Evolutionary conservation across 2,888 invertebrate genomes (phyloP), one percentile per base, ranked within the genome.

Genomic region (Athrips mouffetella): DNA sequence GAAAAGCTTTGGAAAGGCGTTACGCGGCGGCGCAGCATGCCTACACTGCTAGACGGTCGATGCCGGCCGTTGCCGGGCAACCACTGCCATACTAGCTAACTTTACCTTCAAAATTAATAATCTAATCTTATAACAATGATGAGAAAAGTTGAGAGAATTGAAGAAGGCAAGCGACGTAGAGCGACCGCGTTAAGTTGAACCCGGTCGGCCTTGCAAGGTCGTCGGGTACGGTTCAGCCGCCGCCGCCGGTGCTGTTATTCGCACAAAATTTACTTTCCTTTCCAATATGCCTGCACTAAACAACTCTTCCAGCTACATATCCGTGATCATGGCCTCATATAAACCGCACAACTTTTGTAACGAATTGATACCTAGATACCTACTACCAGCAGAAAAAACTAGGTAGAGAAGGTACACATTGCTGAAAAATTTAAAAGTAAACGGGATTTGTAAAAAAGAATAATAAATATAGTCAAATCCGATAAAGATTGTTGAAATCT

Each of bases 51-150:
- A 45, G 48, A 47, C 65, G 67, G 65, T 69, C 69, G 67, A 72
- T 71, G 65, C 49, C 54, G 52, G 45, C 51, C 31, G 83, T 82
- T 80, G 78, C 82, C 54, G 56, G 59, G 79, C 74, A 80, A 81
- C 82, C 59, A 55, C 51, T 51, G 47, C 37, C 48, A 45, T 51
- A 52, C 20, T 25, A 21, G 31, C 42, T 21, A 1, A 35, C 13
- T 47, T 16, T 16, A 40, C 20, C 23, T 25, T 35, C 46, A 37
- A 37, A 35, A 3, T 25, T n/a, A 8, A 42, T 18, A 42, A 27
- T n/a, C 16, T 41, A 27, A 2, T 16, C 11, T 23, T n/a, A n/a
- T 10, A 10, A 40, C 27, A 8, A 42, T 8, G n/a, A n/a, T 4
- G n/a, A n/a, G 2, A 18, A 29, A 16, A 7, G 16, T 42, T 15